Evolutionary conservation across 2,888 invertebrate genomes (phyloP).

Genomic region (Xestia rhomboidea): DNA sequence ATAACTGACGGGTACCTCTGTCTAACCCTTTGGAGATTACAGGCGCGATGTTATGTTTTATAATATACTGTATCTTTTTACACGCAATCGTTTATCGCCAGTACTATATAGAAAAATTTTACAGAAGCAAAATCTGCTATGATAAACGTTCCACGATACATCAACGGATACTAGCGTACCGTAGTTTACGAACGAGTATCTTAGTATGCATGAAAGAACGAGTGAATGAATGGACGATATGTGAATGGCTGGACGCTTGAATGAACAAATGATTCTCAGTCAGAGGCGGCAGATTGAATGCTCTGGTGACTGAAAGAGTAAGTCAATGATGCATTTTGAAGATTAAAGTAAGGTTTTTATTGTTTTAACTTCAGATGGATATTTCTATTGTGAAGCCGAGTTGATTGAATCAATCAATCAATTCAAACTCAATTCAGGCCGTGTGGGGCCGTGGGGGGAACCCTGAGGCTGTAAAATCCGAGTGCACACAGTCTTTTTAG

Average conservation of each 20-base stretch:
- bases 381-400: background rate
- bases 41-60: too few relatives aligned
- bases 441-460: too few relatives aligned
- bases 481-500: too few relatives aligned
- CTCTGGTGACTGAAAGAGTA: constrained; percentile 7
- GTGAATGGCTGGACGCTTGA: constrained; percentile 45
- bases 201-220: constrained; percentile 41
- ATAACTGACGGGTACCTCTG: too few relatives aligned
- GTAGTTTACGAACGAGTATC: constrained; percentile 26
- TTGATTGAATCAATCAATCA: background rate
- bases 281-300: constrained; percentile 24
- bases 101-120: background rate
- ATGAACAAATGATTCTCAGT: constrained; percentile 55
- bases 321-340: constrained; percentile 4
- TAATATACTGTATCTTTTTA: too few relatives aligned
- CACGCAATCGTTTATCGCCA: too few relatives aligned
- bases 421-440: too few relatives aligned
- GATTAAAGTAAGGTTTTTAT: background rate
- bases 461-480: too few relatives aligned
- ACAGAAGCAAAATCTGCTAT: background rate
- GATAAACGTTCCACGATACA: constrained; percentile 12
- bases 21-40: too few relatives aligned
- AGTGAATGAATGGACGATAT: constrained; percentile 47
- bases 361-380: background rate
- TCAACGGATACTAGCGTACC: constrained; percentile 11